Evolutionary conservation across 2,888 invertebrate species (phyloP), one percentile per base, ranked within the genome.

Genomic region (Caenorhabditis sinica): DNA sequence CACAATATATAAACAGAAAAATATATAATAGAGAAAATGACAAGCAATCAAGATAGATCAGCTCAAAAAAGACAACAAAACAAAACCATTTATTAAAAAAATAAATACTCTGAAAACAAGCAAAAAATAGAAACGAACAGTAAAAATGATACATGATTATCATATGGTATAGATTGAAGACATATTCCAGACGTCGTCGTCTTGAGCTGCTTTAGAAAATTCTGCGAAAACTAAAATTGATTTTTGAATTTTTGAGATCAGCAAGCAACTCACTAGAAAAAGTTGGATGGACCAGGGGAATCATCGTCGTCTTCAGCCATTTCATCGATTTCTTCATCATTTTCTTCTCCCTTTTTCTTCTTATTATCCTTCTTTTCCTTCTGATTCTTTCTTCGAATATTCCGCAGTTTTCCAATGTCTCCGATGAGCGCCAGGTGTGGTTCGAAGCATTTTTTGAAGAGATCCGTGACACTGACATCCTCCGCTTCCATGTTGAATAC

Each of bases 151-250:
- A 40, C 40, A 40, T 40, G 40, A 40, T 40, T 40, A n/a, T 11
- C 6, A 40, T 40, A 40, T 40, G 40, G 13, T 13, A 40, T 11
- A 40, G 40, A 40, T 30, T 15, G 40, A 28, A 9, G 40, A 17
- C 53, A 53, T 23, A 53, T 28, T 33, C 6, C 9, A 9, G 51
- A 11, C 17, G 74, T 23, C 1, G 51, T n/a, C 23, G n/a, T 51
- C 51, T 2, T 76, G 68, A 76, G 33, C 15, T 25, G 49, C n/a
- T n/a, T n/a, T n/a, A n/a, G n/a, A n/a, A n/a, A n/a, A 68, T 76
- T 68, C 76, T 68, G 60, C 68, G 76, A 28, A 69, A 61, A 60
- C 76, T 77, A 60, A 68, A 69, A 20, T n/a, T 69, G 9, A 66
- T 28, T 13, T 28, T 56, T 2, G 56, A 15, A 25, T 56, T 49